Base-by-base conservation (phyloP, 23 tunicate genomes). In the Diplosoma virens region DNA sequence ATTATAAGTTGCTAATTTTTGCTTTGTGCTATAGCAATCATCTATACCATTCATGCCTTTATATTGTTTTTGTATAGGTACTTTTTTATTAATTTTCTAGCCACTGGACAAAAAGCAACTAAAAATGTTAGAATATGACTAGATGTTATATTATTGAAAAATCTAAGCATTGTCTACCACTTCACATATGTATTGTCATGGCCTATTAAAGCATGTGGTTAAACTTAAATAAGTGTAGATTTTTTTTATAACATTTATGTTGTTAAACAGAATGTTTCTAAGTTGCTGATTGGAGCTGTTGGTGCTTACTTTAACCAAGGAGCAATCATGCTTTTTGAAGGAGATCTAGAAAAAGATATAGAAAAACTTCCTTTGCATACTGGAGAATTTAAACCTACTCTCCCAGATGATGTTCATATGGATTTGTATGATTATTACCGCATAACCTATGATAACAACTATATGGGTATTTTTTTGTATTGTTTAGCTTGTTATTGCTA, bases 261-360 rank as follows among this genome's bases (percentile, higher is more conserved):
- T n/a, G n/a, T 25, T 66, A 16, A 24, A 0, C 77, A 90, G 97
- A 86, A 86, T 32, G 50, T 61, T 16, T 32, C 30, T 11, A 58
- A 66, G 24, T 14, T 92, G 1, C 27, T 92, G 32, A 81, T 92
- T 6, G 97, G 97, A 9, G 93, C 97, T 22, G 76, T 78, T 47
- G 87, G 97, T 4, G 59, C 92, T 1, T 85, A 76, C 41, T 92
- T 81, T 48, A 64, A 70, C 47, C 97, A 92, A 75, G 97, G 97
- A 3, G 76, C 93, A 3, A 32, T 92, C 2, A 85, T 92, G 81
- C 18, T 81, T 53, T 68, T 88, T 0, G 36, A 46, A 0, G 50
- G 17, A 47, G 75, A 82, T 37, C 32, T 83, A 30, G 22, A 60
- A 14, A 33, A 66, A 50, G 72, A 86, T 24, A 59, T 80, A 11